These are phyloP conservation scores for Ia io DNA, from an alignment of 2,113 vertebrate genomes.

Conservation along the genomic window DNA sequence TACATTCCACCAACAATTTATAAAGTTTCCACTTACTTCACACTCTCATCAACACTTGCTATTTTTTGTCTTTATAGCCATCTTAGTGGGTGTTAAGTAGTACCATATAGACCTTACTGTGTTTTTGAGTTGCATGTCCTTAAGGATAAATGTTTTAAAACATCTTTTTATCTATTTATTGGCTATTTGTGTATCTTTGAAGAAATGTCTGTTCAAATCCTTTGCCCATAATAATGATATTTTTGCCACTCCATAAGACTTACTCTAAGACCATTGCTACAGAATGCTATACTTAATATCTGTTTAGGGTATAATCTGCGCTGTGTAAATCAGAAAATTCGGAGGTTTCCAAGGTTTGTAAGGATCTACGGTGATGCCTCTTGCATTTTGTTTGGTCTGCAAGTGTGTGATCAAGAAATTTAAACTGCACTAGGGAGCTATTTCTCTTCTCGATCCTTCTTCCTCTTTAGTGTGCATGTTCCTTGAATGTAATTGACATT, in stretches of 20 bases:
- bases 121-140: conserved; percentile 2
- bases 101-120: neutral
- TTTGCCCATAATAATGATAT: neutral
- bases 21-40: neutral
- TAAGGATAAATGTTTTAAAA: neutral
- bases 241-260: conserved; percentile 2
- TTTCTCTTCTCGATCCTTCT: conserved; percentile 28
- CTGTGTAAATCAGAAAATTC: conserved; percentile 40
- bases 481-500: conserved; percentile 56
- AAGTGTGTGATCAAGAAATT: conserved; percentile 55
- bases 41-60: neutral
- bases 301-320: conserved; percentile 44
- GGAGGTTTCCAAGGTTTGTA: conserved; percentile 56
- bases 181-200: neutral
- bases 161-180: neutral
- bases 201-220: neutral
- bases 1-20: neutral
- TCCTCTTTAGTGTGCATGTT: conserved; percentile 34
- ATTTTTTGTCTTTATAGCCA: neutral
- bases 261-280: conserved; percentile 35
- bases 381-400: conserved; percentile 51
- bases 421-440: conserved; percentile 14
- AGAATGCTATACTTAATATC: conserved; percentile 50
- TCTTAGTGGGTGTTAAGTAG: neutral
- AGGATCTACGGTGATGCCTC: neutral